Evolutionary conservation across 2,113 vertebrate species (phyloP), one percentile per base, ranked within the genome.

Genomic region (Saccopteryx leptura): DNA sequence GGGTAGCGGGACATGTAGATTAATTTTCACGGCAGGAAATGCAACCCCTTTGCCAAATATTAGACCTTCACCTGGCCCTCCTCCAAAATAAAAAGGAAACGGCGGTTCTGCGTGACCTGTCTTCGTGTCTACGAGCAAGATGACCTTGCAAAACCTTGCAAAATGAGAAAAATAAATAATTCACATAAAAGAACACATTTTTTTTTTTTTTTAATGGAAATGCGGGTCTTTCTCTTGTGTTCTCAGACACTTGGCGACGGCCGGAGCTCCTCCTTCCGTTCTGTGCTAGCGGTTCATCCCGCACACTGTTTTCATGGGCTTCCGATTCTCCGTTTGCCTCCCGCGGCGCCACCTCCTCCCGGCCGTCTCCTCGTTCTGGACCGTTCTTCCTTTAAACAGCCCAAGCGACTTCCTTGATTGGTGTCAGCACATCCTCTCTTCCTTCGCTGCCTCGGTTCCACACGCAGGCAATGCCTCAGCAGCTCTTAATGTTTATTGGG

Each of bases 401-500:
- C 39, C 61, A 95, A 96, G 76, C n/a, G 3, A 80, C 17, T 90
- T 92, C n/a, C 13, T 93, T 93, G 61, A n/a, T 76, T 84, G 85
- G 4, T 68, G 56, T 71, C 24, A n/a, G 0, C 17, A 7, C 48
- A 23, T 93, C 76, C 48, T 97, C 28, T 72, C 28, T 71, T 82
- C 21, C 26, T 86, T 88, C 21, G 24, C 2, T 66, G 56, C 71
- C 48, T 65, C 39, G 52, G 66, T 61, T 87, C 58, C 72, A 97
- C 81, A 81, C 68, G 8, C 72, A 92, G 93, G 76, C 82, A 4
- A 33, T 97, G 50, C 65, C 75, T 97, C 68, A 68, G n/a, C 14
- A 88, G 48, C 78, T 91, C n/a, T 82, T 80, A 69, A 63, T 88
- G 91, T 85, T 79, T 63, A 39, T 56, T 80, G 68, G 23, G 18